These are phyloP conservation scores for Corvus cornix DNA, from an alignment of 2,113 vertebrate species.

Conservation along the genomic window DNA sequence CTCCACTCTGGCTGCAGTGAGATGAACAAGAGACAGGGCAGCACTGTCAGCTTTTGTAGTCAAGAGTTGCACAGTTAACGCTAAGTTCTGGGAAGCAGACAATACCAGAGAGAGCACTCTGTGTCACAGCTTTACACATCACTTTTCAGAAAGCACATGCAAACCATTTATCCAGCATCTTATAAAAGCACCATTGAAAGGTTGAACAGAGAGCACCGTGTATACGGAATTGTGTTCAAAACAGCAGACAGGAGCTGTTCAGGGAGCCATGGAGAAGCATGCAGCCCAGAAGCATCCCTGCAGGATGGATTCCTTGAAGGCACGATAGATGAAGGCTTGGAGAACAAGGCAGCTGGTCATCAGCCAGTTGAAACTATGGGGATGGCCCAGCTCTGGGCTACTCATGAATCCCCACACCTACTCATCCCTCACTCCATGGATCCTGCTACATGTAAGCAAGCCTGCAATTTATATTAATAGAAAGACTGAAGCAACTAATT, in stretches of 20 bases:
- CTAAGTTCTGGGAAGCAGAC: neutral
- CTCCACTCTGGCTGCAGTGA: neutral
- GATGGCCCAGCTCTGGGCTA: neutral
- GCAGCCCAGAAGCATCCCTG: neutral
- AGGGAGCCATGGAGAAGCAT: neutral
- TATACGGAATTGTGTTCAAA: neutral
- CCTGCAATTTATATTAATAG: neutral
- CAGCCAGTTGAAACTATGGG: neutral
- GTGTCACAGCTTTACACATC: neutral
- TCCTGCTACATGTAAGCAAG: neutral
- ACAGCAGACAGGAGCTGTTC: neutral
- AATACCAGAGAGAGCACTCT: neutral
- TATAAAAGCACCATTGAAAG: conserved; percentile 56
- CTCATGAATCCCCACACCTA: neutral
- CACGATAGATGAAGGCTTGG: neutral
- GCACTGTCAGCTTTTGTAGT: neutral
- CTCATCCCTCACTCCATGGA: neutral
- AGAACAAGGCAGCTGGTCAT: neutral
- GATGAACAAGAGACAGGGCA: neutral
- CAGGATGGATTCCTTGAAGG: conserved; percentile 35
- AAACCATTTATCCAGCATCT: conserved; percentile 33
- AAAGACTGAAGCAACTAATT: neutral
- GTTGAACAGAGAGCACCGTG: conserved; percentile 4
- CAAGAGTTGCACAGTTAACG: neutral
- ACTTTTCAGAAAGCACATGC: neutral